Evolutionary conservation across 2,888 invertebrate genomes (phyloP).

Genomic region (Drosophila barbarae): DNA sequence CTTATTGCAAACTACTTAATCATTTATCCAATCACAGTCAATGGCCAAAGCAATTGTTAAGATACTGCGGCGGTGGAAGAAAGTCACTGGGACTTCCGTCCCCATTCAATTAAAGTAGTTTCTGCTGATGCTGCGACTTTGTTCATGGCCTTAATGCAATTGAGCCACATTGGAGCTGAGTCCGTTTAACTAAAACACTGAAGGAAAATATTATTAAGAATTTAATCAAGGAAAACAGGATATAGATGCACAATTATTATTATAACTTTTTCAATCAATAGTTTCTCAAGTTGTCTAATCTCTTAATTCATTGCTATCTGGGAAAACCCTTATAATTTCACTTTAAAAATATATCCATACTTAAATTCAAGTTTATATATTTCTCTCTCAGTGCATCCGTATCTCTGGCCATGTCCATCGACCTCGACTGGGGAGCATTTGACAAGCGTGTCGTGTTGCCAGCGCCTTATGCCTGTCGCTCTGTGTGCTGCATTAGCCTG

Average conservation of each 20-base stretch:
- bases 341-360: too few relatives aligned
- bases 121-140: conserved; percentile 39
- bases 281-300: neutral
- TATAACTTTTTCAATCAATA: accelerated
- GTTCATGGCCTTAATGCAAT: conserved; percentile 46
- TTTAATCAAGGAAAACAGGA: too few relatives aligned
- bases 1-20: conserved; percentile 61
- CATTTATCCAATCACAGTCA: conserved; percentile 53
- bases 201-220: neutral
- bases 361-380: neutral
- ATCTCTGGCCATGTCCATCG: conserved; percentile 31
- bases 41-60: conserved; percentile 33
- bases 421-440: conserved; percentile 50
- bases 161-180: conserved; percentile 19
- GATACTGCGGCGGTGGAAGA: neutral
- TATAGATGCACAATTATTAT: too few relatives aligned
- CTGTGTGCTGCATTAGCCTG: conserved; percentile 44
- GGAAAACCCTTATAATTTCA: too few relatives aligned
- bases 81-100: neutral
- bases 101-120: conserved; percentile 59
- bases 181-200: conserved; percentile 17
- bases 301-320: too few relatives aligned
- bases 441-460: conserved; percentile 58
- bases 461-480: conserved; percentile 45
- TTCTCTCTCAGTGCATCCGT: conserved; percentile 4